phyloP scores from a whole-genome alignment of 2,113 vertebrate species.

The Engystomops pustulosus region DNA sequence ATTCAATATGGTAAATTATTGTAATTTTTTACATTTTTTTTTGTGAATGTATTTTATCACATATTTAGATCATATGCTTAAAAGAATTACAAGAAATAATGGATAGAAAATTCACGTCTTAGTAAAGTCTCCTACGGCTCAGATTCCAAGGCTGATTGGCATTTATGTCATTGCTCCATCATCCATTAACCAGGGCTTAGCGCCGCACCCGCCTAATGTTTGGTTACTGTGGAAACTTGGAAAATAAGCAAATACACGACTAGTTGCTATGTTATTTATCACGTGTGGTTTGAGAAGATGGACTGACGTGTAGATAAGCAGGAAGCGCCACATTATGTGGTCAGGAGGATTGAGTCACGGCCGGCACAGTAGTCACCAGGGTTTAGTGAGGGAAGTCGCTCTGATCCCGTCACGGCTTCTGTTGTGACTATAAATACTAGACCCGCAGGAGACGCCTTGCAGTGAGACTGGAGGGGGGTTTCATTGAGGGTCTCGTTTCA shows the following conservation, averaged over 20 bases:
- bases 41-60: too few relatives aligned
- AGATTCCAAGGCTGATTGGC: not conserved
- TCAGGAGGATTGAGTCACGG: not conserved
- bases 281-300: slow-evolving; percentile 1
- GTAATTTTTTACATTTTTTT: too few relatives aligned
- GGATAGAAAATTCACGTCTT: not conserved
- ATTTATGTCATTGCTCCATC: not conserved
- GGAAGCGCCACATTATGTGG: not conserved
- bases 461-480: not conserved
- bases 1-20: too few relatives aligned
- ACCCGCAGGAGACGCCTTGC: not conserved
- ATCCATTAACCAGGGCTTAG: not conserved
- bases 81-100: too few relatives aligned
- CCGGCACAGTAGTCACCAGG: not conserved
- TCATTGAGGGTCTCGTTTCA: not conserved
- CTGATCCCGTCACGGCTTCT: not conserved
- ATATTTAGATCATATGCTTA: too few relatives aligned
- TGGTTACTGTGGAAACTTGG: slow-evolving; percentile 22
- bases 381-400: not conserved
- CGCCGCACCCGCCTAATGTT: not conserved
- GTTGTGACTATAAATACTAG: not conserved
- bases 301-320: not conserved
- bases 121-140: not conserved
- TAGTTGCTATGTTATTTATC: slow-evolving; percentile 36
- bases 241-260: slow-evolving; percentile 22